These are phyloP conservation scores for Halichoerus grypus DNA, from an alignment of 2,113 vertebrate species.

Conservation along the genomic window DNA sequence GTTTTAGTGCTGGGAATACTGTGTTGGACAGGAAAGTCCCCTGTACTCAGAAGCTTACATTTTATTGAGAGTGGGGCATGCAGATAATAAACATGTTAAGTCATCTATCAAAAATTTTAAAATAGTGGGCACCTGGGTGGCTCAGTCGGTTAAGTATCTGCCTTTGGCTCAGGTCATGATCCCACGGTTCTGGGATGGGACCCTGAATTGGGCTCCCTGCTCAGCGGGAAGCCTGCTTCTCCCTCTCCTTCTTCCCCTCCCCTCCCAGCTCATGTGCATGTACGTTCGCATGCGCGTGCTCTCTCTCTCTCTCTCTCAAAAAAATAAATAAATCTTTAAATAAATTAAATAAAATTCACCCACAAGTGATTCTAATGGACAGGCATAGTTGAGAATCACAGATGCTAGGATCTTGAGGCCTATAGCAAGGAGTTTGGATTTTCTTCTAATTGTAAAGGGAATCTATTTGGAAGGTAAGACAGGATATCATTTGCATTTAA, in stretches of 20 bases:
- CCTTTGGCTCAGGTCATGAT: background rate
- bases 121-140: background rate
- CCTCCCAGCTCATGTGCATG: background rate
- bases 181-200: background rate
- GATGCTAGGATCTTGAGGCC: background rate
- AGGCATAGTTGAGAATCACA: background rate
- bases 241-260: background rate
- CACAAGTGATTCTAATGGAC: background rate
- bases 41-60: background rate
- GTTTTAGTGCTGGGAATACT: background rate
- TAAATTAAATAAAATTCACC: background rate
- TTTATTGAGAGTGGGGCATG: background rate
- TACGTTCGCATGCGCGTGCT: background rate
- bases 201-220: background rate
- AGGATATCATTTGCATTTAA: background rate
- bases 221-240: background rate
- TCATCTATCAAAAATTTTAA: background rate
- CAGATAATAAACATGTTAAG: constrained; percentile 13
- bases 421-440: background rate
- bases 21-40: background rate
- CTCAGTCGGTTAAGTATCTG: background rate
- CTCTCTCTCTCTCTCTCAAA: background rate
- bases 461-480: background rate
- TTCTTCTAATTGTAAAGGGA: background rate
- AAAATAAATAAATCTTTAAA: background rate